These are phyloP conservation scores for Chrysaora quinquecirrha DNA, from an alignment of 30 jellyfish, hydroid and myxozoan species.

Conservation along the genomic window DNA sequence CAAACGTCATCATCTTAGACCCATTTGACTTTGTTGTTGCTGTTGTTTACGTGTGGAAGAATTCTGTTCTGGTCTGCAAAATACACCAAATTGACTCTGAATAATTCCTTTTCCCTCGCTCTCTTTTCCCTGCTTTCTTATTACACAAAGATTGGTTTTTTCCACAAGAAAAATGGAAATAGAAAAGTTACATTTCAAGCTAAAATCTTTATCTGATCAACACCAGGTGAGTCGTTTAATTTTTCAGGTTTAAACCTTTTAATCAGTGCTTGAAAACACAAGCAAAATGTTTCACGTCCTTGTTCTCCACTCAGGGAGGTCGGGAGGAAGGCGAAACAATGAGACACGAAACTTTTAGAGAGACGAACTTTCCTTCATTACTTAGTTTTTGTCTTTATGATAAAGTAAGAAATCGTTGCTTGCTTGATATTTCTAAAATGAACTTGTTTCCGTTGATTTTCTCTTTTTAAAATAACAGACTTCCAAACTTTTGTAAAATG, in stretches of 20 bases:
- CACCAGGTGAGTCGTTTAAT: slow-evolving; percentile 42
- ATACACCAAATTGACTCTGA: neutral
- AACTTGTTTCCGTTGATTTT: too few relatives aligned
- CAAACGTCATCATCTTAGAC: too few relatives aligned
- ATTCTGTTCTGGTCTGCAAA: neutral
- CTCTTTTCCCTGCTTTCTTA: neutral
- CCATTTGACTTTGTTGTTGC: neutral
- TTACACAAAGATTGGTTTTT: neutral
- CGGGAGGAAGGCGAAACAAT: neutral
- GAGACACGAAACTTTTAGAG: too few relatives aligned
- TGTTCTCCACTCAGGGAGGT: too few relatives aligned
- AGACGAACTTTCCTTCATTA: too few relatives aligned
- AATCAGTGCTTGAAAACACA: neutral
- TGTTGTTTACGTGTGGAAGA: neutral
- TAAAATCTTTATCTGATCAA: slow-evolving; percentile 48
- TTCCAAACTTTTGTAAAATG: too few relatives aligned
- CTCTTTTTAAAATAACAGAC: too few relatives aligned
- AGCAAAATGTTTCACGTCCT: neutral
- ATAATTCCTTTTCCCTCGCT: neutral
- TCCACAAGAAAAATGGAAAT: slow-evolving; percentile 39
- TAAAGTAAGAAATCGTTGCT: too few relatives aligned
- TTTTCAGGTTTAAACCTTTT: neutral
- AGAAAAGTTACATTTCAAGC: slow-evolving; percentile 46
- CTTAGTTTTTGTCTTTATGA: too few relatives aligned
- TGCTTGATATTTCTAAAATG: too few relatives aligned